Evolutionary conservation across 2,797 vertebrate genomes (phyloP).

Genomic region (Aphelocoma californica): DNA sequence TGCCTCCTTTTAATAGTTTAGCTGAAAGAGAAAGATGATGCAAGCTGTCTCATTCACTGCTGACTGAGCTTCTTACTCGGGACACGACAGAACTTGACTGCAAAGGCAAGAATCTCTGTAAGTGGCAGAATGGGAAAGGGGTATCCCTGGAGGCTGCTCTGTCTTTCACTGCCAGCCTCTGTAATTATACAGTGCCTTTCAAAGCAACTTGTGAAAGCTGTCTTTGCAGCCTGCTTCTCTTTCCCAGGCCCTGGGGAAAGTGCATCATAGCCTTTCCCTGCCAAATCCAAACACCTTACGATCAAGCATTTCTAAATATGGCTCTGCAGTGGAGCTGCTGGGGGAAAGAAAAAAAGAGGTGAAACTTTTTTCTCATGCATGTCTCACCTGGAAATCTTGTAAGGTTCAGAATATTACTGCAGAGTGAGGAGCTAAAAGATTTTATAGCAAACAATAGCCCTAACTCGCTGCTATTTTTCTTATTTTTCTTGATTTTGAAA

Average conservation of each 20-base stretch:
- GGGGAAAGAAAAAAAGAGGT: background rate
- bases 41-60: conserved; percentile 29
- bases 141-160: conserved; percentile 43
- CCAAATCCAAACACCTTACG: conserved; percentile 58
- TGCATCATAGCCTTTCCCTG: conserved; percentile 29
- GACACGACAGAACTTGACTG: conserved; percentile 50
- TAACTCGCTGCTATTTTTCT: background rate
- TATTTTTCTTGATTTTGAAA: background rate
- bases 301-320: conserved; percentile 59
- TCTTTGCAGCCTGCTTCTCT: conserved; percentile 47
- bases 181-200: conserved; percentile 41
- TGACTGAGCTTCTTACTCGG: background rate
- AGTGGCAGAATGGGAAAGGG: conserved; percentile 33
- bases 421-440: background rate
- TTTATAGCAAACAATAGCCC: background rate
- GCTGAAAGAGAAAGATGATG: conserved; percentile 26
- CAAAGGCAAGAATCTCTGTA: conserved; percentile 4
- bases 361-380: background rate
- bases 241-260: conserved; percentile 53
- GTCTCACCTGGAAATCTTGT: background rate
- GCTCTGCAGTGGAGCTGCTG: background rate
- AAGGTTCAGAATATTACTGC: background rate
- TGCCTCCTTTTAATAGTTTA: conserved; percentile 2
- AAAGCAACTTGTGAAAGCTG: conserved; percentile 52
- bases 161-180: conserved; percentile 43